These are phyloP conservation scores for Menidia beryllina DNA, from an alignment of 2,113 vertebrate genomes.

Conservation along the genomic window DNA sequence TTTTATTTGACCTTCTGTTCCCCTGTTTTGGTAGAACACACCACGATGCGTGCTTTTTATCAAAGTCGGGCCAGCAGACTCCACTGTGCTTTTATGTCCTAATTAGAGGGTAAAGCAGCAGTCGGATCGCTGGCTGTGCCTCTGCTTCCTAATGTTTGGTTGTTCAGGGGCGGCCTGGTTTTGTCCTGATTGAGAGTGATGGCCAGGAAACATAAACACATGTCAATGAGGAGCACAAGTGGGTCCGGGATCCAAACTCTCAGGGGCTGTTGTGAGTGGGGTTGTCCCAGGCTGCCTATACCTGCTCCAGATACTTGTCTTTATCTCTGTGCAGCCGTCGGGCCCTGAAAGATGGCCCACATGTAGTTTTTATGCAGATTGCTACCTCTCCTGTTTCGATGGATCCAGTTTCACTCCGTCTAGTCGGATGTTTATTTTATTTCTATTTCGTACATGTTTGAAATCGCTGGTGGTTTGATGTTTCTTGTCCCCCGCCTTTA, in stretches of 20 bases:
- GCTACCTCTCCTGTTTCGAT: constrained; percentile 6
- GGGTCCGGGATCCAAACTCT: constrained; percentile 21
- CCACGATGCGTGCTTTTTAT: constrained; percentile 44
- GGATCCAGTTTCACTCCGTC: constrained; percentile 63
- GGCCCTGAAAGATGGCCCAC: constrained; percentile 59
- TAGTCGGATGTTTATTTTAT: constrained; percentile 67
- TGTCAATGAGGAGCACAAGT: constrained; percentile 54
- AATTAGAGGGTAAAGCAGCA: constrained; percentile 69
- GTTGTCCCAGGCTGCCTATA: constrained; percentile 15
- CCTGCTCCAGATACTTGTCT: constrained; percentile 36
- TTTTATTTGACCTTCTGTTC: constrained; percentile 39
- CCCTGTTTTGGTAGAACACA: constrained; percentile 30
- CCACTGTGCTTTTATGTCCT: constrained; percentile 67
- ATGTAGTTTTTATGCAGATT: constrained; percentile 23
- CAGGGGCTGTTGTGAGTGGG: neutral
- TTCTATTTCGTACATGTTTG: constrained; percentile 65
- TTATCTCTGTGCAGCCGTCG: constrained; percentile 17
- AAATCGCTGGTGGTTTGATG: constrained; percentile 61
- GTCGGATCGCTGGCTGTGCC: constrained; percentile 48
- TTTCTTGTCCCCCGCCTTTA: constrained; percentile 29
- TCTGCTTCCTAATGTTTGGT: constrained; percentile 58
- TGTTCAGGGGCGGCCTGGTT: constrained; percentile 66
- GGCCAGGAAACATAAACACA: constrained; percentile 57
- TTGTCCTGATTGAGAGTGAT: constrained; percentile 70
- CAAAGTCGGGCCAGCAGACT: constrained; percentile 40